phyloP scores from a whole-genome alignment of 1,140 invertebrate genomes.

The Euborellia annulipes region DNA sequence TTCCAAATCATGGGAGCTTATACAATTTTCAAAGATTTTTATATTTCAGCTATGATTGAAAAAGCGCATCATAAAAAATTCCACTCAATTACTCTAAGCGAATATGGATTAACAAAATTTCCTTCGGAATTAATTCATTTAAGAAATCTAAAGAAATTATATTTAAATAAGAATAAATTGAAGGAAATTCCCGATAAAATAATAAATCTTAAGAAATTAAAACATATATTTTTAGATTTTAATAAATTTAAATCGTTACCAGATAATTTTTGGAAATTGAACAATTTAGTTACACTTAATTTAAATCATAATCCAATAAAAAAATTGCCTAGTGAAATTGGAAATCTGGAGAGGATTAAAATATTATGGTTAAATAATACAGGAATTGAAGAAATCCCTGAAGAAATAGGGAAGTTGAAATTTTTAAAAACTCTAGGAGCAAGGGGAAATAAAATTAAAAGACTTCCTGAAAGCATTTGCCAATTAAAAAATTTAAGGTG shows the following conservation, averaged over 20 bases:
- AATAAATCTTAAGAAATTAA: not conserved
- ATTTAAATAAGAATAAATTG: conserved; percentile 1
- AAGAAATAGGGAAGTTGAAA: not conserved
- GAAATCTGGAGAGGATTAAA: not conserved
- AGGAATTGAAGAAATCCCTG: not conserved
- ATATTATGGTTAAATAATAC: conserved; percentile 1
- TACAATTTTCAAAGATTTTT: not conserved
- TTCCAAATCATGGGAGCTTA: too few species aligned
- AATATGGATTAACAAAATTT: not conserved
- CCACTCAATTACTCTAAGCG: not conserved
- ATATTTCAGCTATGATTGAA: not conserved
- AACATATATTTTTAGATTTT: not conserved
- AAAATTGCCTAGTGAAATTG: not conserved
- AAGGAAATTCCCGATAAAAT: not conserved
- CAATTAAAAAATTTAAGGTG: not conserved
- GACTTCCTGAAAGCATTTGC: not conserved
- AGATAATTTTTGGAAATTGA: not conserved
- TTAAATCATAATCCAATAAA: not conserved
- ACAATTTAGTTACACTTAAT: not conserved
- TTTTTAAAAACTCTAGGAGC: not conserved
- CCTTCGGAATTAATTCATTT: not conserved
- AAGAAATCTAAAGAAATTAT: not conserved
- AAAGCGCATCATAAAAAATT: not conserved
- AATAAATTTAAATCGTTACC: not conserved
- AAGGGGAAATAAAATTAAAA: not conserved